phyloP scores from a whole-genome alignment of 2,888 invertebrate genomes.

The Philhelius pedissequus region DNA sequence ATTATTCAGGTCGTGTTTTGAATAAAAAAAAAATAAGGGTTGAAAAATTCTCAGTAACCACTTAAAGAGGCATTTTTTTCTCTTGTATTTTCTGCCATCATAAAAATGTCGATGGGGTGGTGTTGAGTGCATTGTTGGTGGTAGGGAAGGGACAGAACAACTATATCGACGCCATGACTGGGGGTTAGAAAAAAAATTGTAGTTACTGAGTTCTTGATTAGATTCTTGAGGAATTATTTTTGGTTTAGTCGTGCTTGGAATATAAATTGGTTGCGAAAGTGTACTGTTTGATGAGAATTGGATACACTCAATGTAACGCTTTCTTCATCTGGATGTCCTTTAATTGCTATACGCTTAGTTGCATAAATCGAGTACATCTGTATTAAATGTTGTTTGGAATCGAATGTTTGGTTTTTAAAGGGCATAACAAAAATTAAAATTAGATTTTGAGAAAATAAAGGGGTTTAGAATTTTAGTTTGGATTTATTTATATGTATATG shows the following conservation, averaged over 20 bases:
- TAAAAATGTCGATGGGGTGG: not conserved
- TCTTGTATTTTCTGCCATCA: not conserved
- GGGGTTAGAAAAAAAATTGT: not conserved
- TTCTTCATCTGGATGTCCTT: not conserved
- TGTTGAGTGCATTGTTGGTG: not conserved
- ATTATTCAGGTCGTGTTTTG: conserved; percentile 52
- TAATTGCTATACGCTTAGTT: not conserved
- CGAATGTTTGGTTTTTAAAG: too few relatives aligned
- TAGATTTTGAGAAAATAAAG: too few relatives aligned
- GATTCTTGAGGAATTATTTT: conserved; percentile 51
- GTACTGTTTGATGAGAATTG: not conserved
- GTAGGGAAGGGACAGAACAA: not conserved
- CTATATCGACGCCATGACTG: not conserved
- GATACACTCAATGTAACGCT: not conserved
- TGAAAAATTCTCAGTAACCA: conserved; percentile 36
- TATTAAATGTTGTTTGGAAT: too few relatives aligned
- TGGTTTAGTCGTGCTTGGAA: conserved; percentile 39
- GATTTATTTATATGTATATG: too few relatives aligned
- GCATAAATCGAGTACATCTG: too few relatives aligned
- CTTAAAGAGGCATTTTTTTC: conserved; percentile 32
- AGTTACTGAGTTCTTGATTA: conserved; percentile 24
- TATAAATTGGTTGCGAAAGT: not conserved
- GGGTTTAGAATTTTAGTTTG: too few relatives aligned
- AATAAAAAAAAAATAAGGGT: conserved; percentile 48
- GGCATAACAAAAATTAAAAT: too few relatives aligned